Conservation (phyloP, 2,797 vertebrate species). For the Epinephelus awoara region DNA sequence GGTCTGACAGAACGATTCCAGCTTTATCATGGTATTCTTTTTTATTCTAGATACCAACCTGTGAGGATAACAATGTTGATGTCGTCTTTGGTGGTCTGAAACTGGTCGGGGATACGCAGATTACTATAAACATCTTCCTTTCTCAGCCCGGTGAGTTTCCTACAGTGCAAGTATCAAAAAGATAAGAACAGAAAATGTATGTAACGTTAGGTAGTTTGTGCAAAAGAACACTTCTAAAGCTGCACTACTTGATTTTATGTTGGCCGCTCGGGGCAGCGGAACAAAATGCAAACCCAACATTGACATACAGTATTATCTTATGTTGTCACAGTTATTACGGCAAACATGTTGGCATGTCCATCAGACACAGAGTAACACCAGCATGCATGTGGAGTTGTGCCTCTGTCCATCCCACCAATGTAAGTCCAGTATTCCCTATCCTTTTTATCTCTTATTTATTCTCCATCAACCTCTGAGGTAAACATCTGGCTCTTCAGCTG, state of each 20-base stretch:
- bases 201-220: not conserved
- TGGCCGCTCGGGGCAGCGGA: not conserved
- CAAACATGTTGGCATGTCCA: not conserved
- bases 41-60: conserved; percentile 64
- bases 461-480: not conserved
- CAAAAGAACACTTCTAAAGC: not conserved
- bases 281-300: not conserved
- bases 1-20: not conserved
- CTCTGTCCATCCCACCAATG: not conserved
- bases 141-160: conserved; percentile 79
- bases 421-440: not conserved
- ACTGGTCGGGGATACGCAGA: conserved; percentile 81
- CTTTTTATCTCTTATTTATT: conserved; percentile 1
- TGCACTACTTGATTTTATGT: not conserved
- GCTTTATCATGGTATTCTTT: not conserved
- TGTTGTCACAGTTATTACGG: not conserved
- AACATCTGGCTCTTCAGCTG: not conserved
- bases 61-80: conserved; percentile 84
- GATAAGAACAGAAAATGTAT: not conserved
- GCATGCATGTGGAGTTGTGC: not conserved
- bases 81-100: conserved; percentile 79
- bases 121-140: conserved; percentile 83
- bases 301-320: not conserved
- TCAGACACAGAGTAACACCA: not conserved
- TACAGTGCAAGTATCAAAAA: conserved; percentile 33